phyloP scores from a whole-genome alignment of 1,140 invertebrate species.

The Caerostris extrusa region DNA sequence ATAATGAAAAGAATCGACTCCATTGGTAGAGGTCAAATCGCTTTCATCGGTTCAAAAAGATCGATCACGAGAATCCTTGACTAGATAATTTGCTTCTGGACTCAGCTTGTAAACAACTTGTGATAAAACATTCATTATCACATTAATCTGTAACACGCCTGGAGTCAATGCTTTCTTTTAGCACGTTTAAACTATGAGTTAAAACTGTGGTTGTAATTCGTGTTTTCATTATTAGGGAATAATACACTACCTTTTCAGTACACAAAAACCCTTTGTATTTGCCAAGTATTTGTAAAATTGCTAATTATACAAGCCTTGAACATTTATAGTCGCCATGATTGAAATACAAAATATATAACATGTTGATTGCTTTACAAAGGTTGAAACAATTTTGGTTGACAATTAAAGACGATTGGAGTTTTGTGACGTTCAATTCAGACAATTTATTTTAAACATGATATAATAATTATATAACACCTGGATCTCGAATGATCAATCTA shows the following conservation, averaged over 20 bases:
- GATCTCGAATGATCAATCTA: too few relatives aligned
- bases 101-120: not conserved
- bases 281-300: not conserved
- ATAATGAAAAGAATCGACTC: not conserved
- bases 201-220: not conserved
- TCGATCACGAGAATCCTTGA: not conserved
- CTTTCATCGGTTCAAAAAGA: conserved; percentile 9
- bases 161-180: not conserved
- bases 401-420: not conserved
- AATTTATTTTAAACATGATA: too few relatives aligned
- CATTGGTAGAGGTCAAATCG: conserved; percentile 21
- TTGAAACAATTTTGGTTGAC: not conserved
- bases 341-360: not conserved
- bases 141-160: conserved; percentile 1
- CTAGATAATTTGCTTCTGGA: not conserved
- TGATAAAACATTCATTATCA: not conserved
- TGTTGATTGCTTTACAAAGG: not conserved
- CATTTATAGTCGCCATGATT: not conserved
- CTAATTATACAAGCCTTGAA: not conserved
- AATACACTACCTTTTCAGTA: not conserved
- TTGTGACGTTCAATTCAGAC: too few relatives aligned
- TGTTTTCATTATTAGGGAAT: not conserved
- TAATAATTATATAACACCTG: too few relatives aligned
- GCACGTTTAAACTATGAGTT: not conserved
- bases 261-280: not conserved